These are phyloP conservation scores for Myripristis jacobus DNA, from an alignment of 2,797 vertebrate genomes.

Conservation along the genomic window DNA sequence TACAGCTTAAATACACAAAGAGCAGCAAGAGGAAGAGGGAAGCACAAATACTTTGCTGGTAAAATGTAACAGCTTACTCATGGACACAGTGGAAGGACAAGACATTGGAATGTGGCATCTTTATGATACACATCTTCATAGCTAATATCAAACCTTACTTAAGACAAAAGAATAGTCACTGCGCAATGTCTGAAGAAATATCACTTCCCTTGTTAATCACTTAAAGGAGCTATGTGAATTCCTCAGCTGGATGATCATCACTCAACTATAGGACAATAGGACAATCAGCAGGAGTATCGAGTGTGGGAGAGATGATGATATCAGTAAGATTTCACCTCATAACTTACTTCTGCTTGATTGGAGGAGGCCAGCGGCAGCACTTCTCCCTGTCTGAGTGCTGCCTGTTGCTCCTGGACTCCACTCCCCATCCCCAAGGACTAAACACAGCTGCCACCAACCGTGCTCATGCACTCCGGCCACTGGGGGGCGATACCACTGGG, in stretches of 20 bases:
- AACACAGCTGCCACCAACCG: slow-evolving; percentile 32
- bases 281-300: neutral
- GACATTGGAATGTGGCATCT: neutral
- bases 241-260: neutral
- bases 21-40: neutral
- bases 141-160: neutral
- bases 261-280: neutral
- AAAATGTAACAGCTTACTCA: neutral
- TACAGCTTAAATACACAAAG: neutral
- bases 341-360: slow-evolving; percentile 84
- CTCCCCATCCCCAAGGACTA: slow-evolving; percentile 89
- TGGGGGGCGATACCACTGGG: slow-evolving; percentile 18
- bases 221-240: no score
- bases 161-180: neutral
- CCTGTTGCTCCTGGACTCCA: slow-evolving; percentile 87
- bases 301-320: neutral
- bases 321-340: slow-evolving; percentile 11
- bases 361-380: slow-evolving; percentile 79
- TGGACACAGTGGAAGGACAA: neutral
- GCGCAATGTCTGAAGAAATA: neutral
- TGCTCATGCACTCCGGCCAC: slow-evolving; percentile 68
- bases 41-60: neutral
- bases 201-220: neutral
- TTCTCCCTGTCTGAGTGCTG: slow-evolving; percentile 83
- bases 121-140: neutral